Evolutionary conservation across 2,888 invertebrate species (phyloP), one percentile per base, ranked within the genome.

Genomic region (Poecilobothrus nobilitatus): DNA sequence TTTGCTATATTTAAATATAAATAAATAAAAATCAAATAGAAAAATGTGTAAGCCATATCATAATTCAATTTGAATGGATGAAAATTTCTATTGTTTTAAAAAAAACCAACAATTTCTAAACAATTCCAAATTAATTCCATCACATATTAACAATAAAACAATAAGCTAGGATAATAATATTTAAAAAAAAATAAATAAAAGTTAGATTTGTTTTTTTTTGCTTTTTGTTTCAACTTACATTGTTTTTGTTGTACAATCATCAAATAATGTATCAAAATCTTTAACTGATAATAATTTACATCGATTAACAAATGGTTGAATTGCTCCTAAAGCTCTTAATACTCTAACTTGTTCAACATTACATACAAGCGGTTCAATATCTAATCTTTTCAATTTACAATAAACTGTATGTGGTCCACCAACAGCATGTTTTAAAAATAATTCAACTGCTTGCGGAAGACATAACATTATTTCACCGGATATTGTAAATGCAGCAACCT

Each of bases 271-370:
- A 86, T 99, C 98, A 86, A 99, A 99, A 87, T 99, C 98, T 85
- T 95, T 94, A 87, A 97, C 97, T 80, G 95, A 94, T 76, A 99
- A 91, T 81, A 99, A 88, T 86, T 99, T 99, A 88, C 99, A 99
- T 79, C 99, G 90, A 88, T 99, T 99, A 81, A 99, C 99, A 75
- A 99, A 99, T 66, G 98, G 98, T 85, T 99, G 98, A 79, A 99
- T 99, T 84, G 99, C 98, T 74, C 99, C 99, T 73, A 99, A 89
- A 68, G 97, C 97, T 67, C 99, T 89, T 78, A 99, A 88, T 80
- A 99, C 97, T 79, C 99, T 89, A 81, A 99, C 98, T 87, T 98
- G 97, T 83, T 99, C 99, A 81, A 99, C 99, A 86, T 99, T 99
- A 88, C 99, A 99, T 79, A 99, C 97, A 78, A 98, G 88, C 75